Base-by-base conservation (phyloP, 2,797 vertebrate species). In the Coreius guichenoti region DNA sequence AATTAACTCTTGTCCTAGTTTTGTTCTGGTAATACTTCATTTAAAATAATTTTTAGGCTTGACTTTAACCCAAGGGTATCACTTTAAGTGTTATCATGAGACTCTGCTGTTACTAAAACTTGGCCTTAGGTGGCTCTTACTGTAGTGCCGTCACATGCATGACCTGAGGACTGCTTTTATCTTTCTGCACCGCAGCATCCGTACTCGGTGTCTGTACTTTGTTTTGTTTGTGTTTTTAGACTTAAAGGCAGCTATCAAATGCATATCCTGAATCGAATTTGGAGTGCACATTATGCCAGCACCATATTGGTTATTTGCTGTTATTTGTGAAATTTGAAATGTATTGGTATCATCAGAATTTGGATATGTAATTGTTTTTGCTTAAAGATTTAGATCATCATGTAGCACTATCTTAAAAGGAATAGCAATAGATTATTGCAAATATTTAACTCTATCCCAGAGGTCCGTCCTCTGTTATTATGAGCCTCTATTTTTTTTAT, bases 61-160 rank as follows among this genome's bases (percentile, higher is more conserved):
- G 49, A 26, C 5, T 45, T 17, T 9, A 84, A 80, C 43, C 70
- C 39, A 31, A 82, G 45, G 76, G 65, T 16, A 73, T 77, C 69
- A 78, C 39, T 82, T 81, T 70, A 33, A 6, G 54, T 72, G 45
- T 75, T 70, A 49, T 31, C 26, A 76, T 68, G 6, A 69, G 45
- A 73, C 21, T 49, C 47, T 39, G 54, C 45, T 85, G 56, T 61
- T 72, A 72, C 31, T 74, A 85, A 77, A 75, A 54, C 45, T 69
- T 85, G 63, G 21, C 77, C 61, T 85, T 87, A 69, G 77, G 58
- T 67, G 72, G n/a, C 72, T 56, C n/a, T 65, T 26, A 73, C 13
- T 65, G 12, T 68, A 70, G 36, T 78, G 47, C 31, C 31, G 17
- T 63, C 43, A 85, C 45, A 72, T 54, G 43, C 67, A 45, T 80